phyloP scores from a whole-genome alignment of 1,140 invertebrate genomes.

The Periplaneta americana region DNA sequence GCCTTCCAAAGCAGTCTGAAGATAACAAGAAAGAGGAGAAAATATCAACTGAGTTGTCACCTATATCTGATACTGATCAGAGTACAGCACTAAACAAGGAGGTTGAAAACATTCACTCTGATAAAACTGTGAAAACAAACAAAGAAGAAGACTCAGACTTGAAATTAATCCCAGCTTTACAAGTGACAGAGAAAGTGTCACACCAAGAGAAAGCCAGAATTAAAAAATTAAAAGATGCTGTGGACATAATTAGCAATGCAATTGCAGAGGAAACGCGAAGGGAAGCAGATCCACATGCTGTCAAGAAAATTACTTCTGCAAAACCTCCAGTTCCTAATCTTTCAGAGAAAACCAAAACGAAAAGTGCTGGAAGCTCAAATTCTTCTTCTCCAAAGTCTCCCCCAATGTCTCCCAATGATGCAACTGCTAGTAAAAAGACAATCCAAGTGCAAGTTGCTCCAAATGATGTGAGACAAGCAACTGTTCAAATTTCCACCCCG shows the following conservation, averaged over 20 bases:
- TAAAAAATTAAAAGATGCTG: slow-evolving; percentile 46
- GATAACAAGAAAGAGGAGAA: not conserved
- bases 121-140: not conserved
- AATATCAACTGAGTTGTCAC: not conserved
- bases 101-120: not conserved
- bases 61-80: not conserved
- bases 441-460: slow-evolving; percentile 35
- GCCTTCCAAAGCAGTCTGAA: not conserved
- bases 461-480: slow-evolving; percentile 36
- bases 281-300: slow-evolving; percentile 18
- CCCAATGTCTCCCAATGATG: not conserved
- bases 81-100: not conserved
- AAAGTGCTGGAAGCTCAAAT: not conserved
- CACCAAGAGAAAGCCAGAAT: slow-evolving; percentile 1
- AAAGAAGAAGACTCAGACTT: not conserved
- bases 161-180: slow-evolving; percentile 3
- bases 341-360: not conserved
- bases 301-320: slow-evolving; percentile 20
- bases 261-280: slow-evolving; percentile 41
- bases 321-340: slow-evolving; percentile 48
- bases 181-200: not conserved
- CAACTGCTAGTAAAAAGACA: slow-evolving; percentile 32
- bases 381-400: not conserved
- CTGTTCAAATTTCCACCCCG: slow-evolving; percentile 37
- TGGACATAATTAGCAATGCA: slow-evolving; percentile 51